phyloP scores from a whole-genome alignment of 2,113 vertebrate species.

The Notothenia coriiceps region DNA sequence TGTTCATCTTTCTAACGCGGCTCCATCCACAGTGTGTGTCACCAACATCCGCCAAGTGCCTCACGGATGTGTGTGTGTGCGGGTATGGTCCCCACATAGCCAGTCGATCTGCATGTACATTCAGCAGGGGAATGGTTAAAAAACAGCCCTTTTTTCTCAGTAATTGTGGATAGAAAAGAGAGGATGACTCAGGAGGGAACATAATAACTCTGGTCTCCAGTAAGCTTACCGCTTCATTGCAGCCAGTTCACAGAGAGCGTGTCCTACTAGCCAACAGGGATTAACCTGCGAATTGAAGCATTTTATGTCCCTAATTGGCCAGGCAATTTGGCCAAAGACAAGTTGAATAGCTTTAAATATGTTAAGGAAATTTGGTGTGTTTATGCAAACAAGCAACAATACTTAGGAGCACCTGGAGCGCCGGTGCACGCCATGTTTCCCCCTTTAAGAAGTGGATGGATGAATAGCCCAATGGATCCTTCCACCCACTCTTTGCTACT shows the following conservation, averaged over 20 bases:
- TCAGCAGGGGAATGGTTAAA: constrained; percentile 66
- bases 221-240: constrained; percentile 59
- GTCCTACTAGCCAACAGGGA: constrained; percentile 35
- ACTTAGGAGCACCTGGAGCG: constrained; percentile 33
- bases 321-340: neutral
- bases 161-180: constrained; percentile 70
- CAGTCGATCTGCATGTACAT: constrained; percentile 45
- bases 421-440: constrained; percentile 26
- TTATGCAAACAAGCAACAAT: constrained; percentile 14
- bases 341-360: constrained; percentile 2
- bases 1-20: constrained; percentile 20
- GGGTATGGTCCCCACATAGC: constrained; percentile 51
- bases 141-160: constrained; percentile 61
- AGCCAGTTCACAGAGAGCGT: constrained; percentile 56
- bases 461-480: constrained; percentile 56
- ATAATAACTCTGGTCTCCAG: constrained; percentile 67
- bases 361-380: constrained; percentile 34
- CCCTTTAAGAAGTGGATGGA: constrained; percentile 41
- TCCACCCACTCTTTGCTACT: constrained; percentile 76
- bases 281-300: constrained; percentile 32
- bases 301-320: constrained; percentile 44
- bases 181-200: constrained; percentile 77
- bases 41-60: constrained; percentile 56
- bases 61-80: constrained; percentile 49
- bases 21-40: constrained; percentile 30